A percentile compares a stretch with the other conserved stretches of the same genome.
Conservation (phyloP, 2,113 vertebrate genomes). For the Mustela nigripes region DNA sequence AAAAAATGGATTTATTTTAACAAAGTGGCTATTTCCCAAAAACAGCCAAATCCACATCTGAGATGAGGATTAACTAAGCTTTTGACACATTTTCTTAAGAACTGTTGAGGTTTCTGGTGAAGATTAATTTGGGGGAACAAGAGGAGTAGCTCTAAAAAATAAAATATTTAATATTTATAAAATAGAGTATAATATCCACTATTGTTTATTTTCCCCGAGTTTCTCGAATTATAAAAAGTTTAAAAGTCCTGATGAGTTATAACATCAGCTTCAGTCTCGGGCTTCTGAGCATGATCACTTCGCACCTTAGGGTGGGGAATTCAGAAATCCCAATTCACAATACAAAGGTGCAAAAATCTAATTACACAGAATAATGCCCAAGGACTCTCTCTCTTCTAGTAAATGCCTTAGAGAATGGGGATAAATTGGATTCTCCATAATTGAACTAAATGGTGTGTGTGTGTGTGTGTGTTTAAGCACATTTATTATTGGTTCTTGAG, state of each 20-base stretch:
- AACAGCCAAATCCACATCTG: background rate
- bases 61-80: background rate
- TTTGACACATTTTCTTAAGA: conserved; percentile 2
- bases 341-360: conserved; percentile 73
- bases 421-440: conserved; percentile 73
- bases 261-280: background rate
- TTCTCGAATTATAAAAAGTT: conserved; percentile 37
- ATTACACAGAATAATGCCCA: conserved; percentile 76
- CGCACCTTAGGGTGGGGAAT: conserved; percentile 41
- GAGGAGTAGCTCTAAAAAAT: conserved; percentile 38
- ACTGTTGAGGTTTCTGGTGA: background rate
- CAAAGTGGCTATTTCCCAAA: background rate
- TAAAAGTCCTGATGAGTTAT: conserved; percentile 45
- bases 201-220: background rate
- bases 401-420: conserved; percentile 75
- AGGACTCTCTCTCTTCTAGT: conserved; percentile 61
- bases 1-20: conserved; percentile 15
- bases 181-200: background rate
- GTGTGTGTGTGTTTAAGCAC: conserved; percentile 10
- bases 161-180: conserved; percentile 45
- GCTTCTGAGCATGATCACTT: conserved; percentile 38
- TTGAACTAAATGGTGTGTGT: conserved; percentile 54
- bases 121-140: conserved; percentile 43
- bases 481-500: conserved; percentile 15
- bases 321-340: conserved; percentile 69